A percentile compares a stretch with the other conserved stretches of the same genome.
Evolutionary conservation across 2,888 invertebrate genomes (phyloP).

Genomic region (Cerastoderma edule): DNA sequence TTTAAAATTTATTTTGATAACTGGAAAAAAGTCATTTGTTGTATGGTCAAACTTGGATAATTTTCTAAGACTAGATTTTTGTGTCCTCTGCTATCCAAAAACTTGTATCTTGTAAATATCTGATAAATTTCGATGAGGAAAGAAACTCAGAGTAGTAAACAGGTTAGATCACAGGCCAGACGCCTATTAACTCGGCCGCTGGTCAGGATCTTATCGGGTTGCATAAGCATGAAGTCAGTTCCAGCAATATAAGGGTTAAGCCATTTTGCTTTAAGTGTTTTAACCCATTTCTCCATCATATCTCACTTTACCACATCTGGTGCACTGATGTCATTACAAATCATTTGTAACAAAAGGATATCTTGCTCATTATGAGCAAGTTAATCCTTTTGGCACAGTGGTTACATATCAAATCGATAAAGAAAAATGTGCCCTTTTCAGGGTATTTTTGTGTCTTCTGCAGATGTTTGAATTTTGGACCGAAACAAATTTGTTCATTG

Average conservation of each 20-base stretch:
- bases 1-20: too few relatives aligned
- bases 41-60: too few relatives aligned
- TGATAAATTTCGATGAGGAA: too few relatives aligned
- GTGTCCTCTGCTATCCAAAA: too few relatives aligned
- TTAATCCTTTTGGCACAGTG: constrained; percentile 5
- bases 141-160: too few relatives aligned
- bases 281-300: neutral
- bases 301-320: neutral
- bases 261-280: neutral
- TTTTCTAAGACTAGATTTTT: too few relatives aligned
- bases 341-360: neutral
- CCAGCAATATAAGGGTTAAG: neutral
- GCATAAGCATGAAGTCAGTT: neutral
- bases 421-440: neutral
- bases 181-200: too few relatives aligned
- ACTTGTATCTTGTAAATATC: too few relatives aligned
- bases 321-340: neutral
- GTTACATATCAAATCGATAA: neutral
- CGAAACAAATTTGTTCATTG: neutral
- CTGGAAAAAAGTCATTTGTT: too few relatives aligned
- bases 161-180: too few relatives aligned
- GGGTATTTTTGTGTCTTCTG: neutral
- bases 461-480: neutral
- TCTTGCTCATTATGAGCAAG: constrained; percentile 1
- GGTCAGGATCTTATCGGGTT: neutral